Base-by-base conservation (phyloP, 2,797 vertebrate genomes). In the Aselliscus stoliczkanus region DNA sequence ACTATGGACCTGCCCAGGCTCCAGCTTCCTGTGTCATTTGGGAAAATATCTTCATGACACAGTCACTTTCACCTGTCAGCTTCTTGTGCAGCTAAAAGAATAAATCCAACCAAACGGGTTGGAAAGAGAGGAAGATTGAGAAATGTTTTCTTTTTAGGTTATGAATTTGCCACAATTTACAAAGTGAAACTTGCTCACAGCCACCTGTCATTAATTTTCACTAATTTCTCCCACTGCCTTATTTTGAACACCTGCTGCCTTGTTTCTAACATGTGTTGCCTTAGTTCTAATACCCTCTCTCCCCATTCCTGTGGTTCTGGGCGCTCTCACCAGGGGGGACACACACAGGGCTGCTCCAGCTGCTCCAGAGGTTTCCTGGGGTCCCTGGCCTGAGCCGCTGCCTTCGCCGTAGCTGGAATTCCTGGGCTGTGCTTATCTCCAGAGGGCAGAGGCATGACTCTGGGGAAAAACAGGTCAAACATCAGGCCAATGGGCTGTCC, bases 291-390 rank as follows among this genome's bases (percentile, higher is more conserved):
- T 5, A 31, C 14, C 31, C 39, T 17, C 84, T 3, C 17, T 12
- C 44, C 69, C 8, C 2, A 0, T n/a, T n/a, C 29, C 34, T 9
- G 15, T 3, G 27, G 25, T 10, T 50, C 23, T 0, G 18, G n/a
- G 17, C 1, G 7, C 50, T 11, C 98, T 98, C 95, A 99, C 98
- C 98, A 3, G 94, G 93, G 0, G 98, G 98, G 5, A 98, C 0
- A 3, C 98, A 97, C 92, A 98, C 94, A 0, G 97, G 13, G 29
- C 64, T 7, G 92, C 98, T 98, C 98, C 98, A 99, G 25, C 87
- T 27, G 0, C 98, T 99, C 98, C 98, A 99, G 79, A 80, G 94
- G 54, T 97, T 97, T 69, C 87, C 97, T 0, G 85, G 92, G 85
- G 88, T 39, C 77, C 92, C 98, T 3, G 77, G 92, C 86, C 81